Base-by-base conservation (phyloP, 2,888 invertebrate genomes). In the Apamea epomidion region DNA sequence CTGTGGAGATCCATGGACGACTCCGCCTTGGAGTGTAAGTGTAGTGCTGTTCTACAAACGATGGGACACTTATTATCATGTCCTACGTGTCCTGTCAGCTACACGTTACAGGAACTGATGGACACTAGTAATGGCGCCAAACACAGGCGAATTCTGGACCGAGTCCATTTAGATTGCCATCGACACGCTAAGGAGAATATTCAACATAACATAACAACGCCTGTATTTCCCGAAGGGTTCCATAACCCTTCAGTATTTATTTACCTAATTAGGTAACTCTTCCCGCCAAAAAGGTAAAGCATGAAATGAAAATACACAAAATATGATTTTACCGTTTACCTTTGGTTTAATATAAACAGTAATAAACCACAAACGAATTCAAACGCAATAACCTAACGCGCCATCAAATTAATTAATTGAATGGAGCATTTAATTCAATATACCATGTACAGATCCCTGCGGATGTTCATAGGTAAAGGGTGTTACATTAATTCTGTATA, bases 361-460 rank as follows among this genome's bases (percentile, higher is more conserved):
- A 64, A 74, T 48, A 16, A 16, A 51, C 45, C 48, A 65, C 73
- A 74, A 81, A 80, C 67, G 68, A 74, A 76, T 86, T 75, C 76
- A 79, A 78, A 82, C 65, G 37, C 74, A 82, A 76, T 81, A 83
- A 80, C 76, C 72, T 76, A 80, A 75, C 82, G 45, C 70, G 29
- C 71, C 78, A 74, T 85, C 83, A 77, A 81, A 71, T 83, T 81
- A 88, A 82, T 86, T 83, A 88, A 84, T 82, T 60, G 74, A 84
- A 88, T 87, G 78, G 32, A 74, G 72, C 82, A 82, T 88, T 88
- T 80, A 81, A 87, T 88, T 84, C 73, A 84, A 87, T 90, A 79
- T 79, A 54, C 42, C 76, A 78, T 76, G 71, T 71, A 73, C 71
- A 73, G 76, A 78, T 83, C 90, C 88, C 87, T 32, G 16, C 81